phyloP scores from a whole-genome alignment of 2,113 vertebrate species.

The Thymallus thymallus region DNA sequence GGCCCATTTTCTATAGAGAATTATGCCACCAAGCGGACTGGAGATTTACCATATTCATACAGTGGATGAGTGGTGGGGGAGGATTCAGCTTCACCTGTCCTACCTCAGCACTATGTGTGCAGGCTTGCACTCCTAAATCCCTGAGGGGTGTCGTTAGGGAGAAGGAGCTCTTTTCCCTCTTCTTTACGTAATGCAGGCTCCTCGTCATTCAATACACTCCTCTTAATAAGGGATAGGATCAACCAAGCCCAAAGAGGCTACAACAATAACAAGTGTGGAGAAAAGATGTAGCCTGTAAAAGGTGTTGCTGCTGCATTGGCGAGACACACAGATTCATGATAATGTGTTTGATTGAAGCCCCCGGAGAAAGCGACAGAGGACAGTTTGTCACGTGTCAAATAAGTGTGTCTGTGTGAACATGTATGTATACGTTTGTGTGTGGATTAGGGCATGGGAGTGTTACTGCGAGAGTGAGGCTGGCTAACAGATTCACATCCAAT shows the following conservation, averaged over 20 bases:
- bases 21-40: conserved; percentile 68
- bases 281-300: conserved; percentile 58
- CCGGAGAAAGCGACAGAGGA: conserved; percentile 52
- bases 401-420: background rate
- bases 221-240: conserved; percentile 60
- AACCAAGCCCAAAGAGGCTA: conserved; percentile 58
- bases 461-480: conserved; percentile 44
- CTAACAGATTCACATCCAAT: conserved; percentile 70
- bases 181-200: background rate
- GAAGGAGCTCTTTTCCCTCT: conserved; percentile 21
- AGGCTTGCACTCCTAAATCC: conserved; percentile 51
- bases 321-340: conserved; percentile 59
- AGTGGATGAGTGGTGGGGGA: conserved; percentile 45
- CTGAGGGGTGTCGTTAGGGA: conserved; percentile 68
- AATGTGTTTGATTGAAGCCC: conserved; percentile 34
- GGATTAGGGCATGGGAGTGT: conserved; percentile 33
- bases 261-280: background rate
- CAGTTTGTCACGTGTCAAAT: conserved; percentile 43
- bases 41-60: conserved; percentile 76
- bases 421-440: conserved; percentile 30
- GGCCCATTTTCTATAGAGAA: conserved; percentile 69
- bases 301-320: conserved; percentile 23
- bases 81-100: conserved; percentile 68
- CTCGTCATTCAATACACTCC: background rate
- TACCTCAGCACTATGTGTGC: conserved; percentile 55